Base-by-base conservation (phyloP, 2,888 invertebrate species). In the Polydrusus tereticollis region DNA sequence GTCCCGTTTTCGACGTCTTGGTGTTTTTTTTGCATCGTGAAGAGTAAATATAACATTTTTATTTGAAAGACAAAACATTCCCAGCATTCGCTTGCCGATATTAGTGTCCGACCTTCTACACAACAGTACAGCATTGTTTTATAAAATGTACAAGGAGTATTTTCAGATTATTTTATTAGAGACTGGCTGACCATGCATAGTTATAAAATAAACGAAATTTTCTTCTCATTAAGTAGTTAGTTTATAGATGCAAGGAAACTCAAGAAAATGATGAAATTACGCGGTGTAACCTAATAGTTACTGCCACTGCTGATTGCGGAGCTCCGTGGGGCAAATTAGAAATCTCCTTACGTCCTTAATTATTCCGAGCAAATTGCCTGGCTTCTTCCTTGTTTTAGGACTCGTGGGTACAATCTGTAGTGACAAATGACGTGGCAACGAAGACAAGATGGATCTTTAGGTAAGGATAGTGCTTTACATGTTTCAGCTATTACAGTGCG, bases 301-400 rank as follows among this genome's bases (percentile, higher is more conserved):
- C 52, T 12, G 14, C 29, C 29, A 0, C 18, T 8, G 16, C 8
- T 55, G 52, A 55, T 55, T 52, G 29, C 52, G 10, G 18, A 29
- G 29, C 52, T 52, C 52, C 26, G 26, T 26, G 20, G 45, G 45
- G 21, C 45, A 52, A 52, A 29, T 52, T 52, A 52, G 52, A 52
- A 52, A 52, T 52, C 52, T 26, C 29, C 52, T 52, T 52, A 52
- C 29, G 29, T 52, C 29, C 26, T 52, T 52, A 52, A 52, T 52
- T 52, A 52, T 52, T 52, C 52, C n/a, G 52, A 29, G 52, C 26
- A 52, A 52, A 52, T 52, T 52, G 16, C 26, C 29, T 29, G 2
- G 50, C 16, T 29, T 29, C 52, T 55, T 33, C 29, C 29, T 6
- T 14, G 52, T 55, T 14, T 21, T 18, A 5, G 18, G 26, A 14